Evolutionary conservation across 1,140 invertebrate species (phyloP).

Genomic region (Rhagoletis pomonella): DNA sequence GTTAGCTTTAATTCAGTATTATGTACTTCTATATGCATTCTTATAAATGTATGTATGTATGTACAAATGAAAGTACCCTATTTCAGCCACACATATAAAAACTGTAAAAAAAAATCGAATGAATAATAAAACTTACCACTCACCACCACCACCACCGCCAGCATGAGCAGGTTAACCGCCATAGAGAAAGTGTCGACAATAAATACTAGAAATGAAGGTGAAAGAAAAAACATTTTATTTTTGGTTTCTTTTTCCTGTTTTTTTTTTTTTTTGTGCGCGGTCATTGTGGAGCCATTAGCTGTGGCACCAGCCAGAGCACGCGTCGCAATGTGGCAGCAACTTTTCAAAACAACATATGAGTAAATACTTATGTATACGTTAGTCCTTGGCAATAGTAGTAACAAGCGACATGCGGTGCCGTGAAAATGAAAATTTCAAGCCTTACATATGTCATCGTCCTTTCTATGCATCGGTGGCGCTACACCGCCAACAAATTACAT

Average conservation of each 20-base stretch:
- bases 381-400: neutral
- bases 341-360: constrained; percentile 12
- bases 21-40: neutral
- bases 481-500: neutral
- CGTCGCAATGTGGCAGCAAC: constrained; percentile 14
- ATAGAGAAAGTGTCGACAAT: constrained; percentile 34
- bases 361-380: neutral
- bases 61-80: neutral
- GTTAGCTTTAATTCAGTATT: neutral
- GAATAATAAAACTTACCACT: constrained; percentile 33
- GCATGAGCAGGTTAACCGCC: neutral
- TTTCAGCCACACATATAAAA: neutral
- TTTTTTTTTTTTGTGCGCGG: constrained; percentile 56
- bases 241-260: no score
- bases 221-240: constrained; percentile 54
- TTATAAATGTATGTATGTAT: neutral
- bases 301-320: constrained; percentile 44
- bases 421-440: constrained; percentile 50
- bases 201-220: constrained; percentile 41
- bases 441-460: constrained; percentile 48
- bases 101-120: neutral
- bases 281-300: constrained; percentile 71
- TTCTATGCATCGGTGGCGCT: neutral
- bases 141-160: neutral
- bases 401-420: constrained; percentile 37